Conservation (phyloP, 2,113 vertebrate genomes). For the Clarias gariepinus region DNA sequence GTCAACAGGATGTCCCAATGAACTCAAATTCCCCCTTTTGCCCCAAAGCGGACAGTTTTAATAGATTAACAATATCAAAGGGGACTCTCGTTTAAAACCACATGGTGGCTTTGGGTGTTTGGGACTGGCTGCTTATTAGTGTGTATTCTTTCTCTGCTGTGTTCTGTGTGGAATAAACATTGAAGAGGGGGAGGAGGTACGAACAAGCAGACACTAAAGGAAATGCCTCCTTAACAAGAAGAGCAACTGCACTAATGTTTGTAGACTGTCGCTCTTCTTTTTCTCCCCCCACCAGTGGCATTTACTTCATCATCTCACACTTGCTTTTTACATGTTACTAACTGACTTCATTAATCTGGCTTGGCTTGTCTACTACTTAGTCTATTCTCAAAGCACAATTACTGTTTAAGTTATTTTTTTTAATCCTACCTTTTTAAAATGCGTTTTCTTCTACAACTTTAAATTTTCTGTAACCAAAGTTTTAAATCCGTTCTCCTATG, state of each 20-base stretch:
- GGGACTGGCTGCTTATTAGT: slow-evolving; percentile 53
- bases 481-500: not conserved
- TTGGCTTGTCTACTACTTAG: not conserved
- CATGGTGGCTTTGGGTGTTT: slow-evolving; percentile 49
- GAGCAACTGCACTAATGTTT: slow-evolving; percentile 63
- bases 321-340: not conserved
- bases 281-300: slow-evolving; percentile 31
- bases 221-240: slow-evolving; percentile 76
- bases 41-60: slow-evolving; percentile 48
- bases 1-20: slow-evolving; percentile 51
- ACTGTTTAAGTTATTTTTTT: not conserved
- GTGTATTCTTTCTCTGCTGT: slow-evolving; percentile 52
- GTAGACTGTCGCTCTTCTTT: slow-evolving; percentile 53
- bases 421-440: not conserved
- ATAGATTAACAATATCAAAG: slow-evolving; percentile 70
- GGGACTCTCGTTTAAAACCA: slow-evolving; percentile 58
- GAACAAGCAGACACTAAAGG: slow-evolving; percentile 65
- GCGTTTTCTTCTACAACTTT: not conserved
- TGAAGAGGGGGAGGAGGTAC: slow-evolving; percentile 43
- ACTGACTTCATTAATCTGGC: not conserved
- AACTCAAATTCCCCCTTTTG: slow-evolving; percentile 45
- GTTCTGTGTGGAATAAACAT: slow-evolving; percentile 72
- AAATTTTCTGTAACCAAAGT: not conserved
- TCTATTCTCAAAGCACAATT: not conserved
- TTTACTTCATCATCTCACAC: slow-evolving; percentile 21